Conservation (phyloP, 1,140 invertebrate species). For the Cherax destructor region DNA sequence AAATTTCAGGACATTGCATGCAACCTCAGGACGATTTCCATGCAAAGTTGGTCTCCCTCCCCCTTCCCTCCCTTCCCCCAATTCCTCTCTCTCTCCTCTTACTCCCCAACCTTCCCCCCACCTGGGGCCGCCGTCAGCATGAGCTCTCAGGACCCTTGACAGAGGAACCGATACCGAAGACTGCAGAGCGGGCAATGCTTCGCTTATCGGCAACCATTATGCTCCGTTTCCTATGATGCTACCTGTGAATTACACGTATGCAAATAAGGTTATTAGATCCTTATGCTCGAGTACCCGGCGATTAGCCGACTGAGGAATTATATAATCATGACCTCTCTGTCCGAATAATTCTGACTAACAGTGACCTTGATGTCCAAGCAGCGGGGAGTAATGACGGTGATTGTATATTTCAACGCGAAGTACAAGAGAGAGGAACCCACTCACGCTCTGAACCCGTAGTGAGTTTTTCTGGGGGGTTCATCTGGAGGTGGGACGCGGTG, state of each 20-base stretch:
- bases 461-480: neutral
- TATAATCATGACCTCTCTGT: conserved; percentile 45
- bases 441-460: neutral
- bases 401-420: conserved; percentile 27
- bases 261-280: conserved; percentile 50
- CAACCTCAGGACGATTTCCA: conserved; percentile 8
- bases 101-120: no score
- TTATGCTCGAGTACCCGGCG: conserved; percentile 47
- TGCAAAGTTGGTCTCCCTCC: neutral
- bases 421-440: neutral
- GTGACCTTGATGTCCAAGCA: conserved; percentile 37
- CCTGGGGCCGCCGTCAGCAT: no score
- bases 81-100: no score
- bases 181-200: neutral
- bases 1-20: conserved; percentile 18
- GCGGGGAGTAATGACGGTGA: conserved; percentile 28
- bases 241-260: conserved; percentile 47
- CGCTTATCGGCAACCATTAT: neutral
- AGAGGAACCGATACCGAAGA: neutral
- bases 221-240: neutral
- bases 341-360: conserved; percentile 4
- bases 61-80: no score
- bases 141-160: no score
- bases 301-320: conserved; percentile 39
- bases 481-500: neutral